These are phyloP conservation scores for Epirrhoe alternata DNA, from an alignment of 2,888 invertebrate genomes.

Conservation along the genomic window DNA sequence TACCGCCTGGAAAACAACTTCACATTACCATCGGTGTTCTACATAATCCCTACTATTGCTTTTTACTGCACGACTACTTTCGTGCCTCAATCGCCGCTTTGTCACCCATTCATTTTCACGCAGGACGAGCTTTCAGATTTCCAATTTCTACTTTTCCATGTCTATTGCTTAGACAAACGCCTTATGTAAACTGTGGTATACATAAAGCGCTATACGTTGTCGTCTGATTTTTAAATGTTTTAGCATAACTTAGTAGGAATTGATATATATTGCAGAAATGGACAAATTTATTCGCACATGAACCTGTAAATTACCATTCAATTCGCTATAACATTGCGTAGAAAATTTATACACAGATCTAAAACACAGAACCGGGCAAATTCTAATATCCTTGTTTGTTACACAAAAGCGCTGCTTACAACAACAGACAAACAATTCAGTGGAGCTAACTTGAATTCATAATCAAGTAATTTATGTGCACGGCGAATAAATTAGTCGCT, in stretches of 20 bases:
- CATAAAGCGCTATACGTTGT: conserved; percentile 16
- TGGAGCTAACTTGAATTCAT: conserved; percentile 84
- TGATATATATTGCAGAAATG: conserved; percentile 33
- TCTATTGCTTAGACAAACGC: conserved; percentile 20
- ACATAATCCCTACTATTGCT: conserved; percentile 81
- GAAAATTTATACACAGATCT: conserved; percentile 57
- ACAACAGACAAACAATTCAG: conserved; percentile 83
- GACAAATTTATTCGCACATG: conserved; percentile 42
- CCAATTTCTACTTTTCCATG: conserved; percentile 29
- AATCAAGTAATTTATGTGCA: conserved; percentile 86
- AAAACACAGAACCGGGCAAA: conserved; percentile 66
- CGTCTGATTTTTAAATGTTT: conserved; percentile 11
- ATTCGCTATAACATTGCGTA: conserved; percentile 42
- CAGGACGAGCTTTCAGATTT: conserved; percentile 41
- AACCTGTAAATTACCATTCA: conserved; percentile 42
- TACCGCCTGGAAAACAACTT: conserved; percentile 79
- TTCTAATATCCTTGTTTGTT: conserved; percentile 79
- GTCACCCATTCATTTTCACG: conserved; percentile 60
- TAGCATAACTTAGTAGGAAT: conserved; percentile 31
- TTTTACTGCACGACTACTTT: conserved; percentile 76
- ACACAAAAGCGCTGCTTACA: conserved; percentile 79
- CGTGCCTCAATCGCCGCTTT: conserved; percentile 63
- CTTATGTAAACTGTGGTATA: conserved; percentile 19
- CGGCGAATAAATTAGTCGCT: conserved; percentile 85
- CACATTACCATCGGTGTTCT: conserved; percentile 79